Percentiles rank a stretch among this genome's conserved stretches.
These are phyloP conservation scores for Drosophila fuyamai DNA, from an alignment of 1,140 invertebrate species.

Conservation along the genomic window DNA sequence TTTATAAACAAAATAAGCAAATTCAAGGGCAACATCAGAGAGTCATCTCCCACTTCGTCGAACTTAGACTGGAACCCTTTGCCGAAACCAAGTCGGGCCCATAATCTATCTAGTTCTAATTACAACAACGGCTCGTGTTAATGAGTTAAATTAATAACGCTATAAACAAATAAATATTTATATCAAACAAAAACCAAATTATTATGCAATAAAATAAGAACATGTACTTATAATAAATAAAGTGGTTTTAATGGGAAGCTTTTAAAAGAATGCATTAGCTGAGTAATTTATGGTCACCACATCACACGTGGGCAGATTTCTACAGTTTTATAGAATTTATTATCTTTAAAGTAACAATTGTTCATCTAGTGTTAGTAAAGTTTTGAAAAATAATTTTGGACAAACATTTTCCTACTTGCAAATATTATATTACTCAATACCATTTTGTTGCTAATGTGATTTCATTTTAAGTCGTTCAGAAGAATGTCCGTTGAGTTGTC, in stretches of 20 bases:
- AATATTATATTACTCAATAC: slow-evolving; percentile 22
- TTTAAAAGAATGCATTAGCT: neutral
- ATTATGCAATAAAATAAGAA: slow-evolving; percentile 33
- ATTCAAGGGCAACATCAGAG: slow-evolving; percentile 61
- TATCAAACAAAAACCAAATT: slow-evolving; percentile 15
- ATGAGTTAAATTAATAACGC: slow-evolving; percentile 14
- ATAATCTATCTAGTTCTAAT: slow-evolving; percentile 14
- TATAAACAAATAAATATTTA: slow-evolving; percentile 35
- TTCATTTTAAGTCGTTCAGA: slow-evolving; percentile 47
- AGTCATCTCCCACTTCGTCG: slow-evolving; percentile 76
- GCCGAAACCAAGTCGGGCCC: slow-evolving; percentile 75
- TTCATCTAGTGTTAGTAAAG: slow-evolving; percentile 31
- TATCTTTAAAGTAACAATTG: slow-evolving; percentile 48
- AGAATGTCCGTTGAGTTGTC: slow-evolving; percentile 37
- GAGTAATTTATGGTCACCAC: neutral
- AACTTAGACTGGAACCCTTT: slow-evolving; percentile 84
- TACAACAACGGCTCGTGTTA: slow-evolving; percentile 26
- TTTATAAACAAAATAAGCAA: slow-evolving; percentile 73
- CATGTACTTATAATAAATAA: slow-evolving; percentile 33
- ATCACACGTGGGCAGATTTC: neutral
- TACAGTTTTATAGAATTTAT: slow-evolving; percentile 25
- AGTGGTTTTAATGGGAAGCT: neutral
- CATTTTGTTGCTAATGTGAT: slow-evolving; percentile 20
- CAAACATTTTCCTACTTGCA: slow-evolving; percentile 32
- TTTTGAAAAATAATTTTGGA: slow-evolving; percentile 35